phyloP scores from a whole-genome alignment of 2,113 vertebrate genomes.

The Limanda limanda region DNA sequence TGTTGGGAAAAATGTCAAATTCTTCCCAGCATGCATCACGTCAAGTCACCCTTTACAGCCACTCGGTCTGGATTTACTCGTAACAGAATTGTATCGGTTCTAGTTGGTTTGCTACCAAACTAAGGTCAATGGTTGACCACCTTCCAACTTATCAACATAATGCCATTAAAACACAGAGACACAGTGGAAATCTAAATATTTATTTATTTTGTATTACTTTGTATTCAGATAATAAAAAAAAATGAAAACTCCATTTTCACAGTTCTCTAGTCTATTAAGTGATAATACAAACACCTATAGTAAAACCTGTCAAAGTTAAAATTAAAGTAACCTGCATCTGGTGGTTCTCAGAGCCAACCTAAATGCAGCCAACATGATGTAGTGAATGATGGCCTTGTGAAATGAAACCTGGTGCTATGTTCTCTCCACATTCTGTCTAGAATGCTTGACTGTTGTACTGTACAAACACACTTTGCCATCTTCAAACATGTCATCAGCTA shows the following conservation, averaged over 20 bases:
- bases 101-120: no score
- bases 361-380: constrained; percentile 28
- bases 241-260: constrained; percentile 57
- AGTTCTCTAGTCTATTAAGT: constrained; percentile 67
- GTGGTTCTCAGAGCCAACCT: constrained; percentile 34
- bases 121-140: no score
- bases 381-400: constrained; percentile 19
- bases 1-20: no score
- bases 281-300: constrained; percentile 69
- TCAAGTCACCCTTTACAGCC: no score
- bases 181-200: constrained; percentile 61
- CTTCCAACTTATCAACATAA: no score
- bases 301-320: constrained; percentile 58
- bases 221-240: constrained; percentile 71
- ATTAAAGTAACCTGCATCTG: constrained; percentile 35
- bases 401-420: constrained; percentile 11
- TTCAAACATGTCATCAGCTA: neutral
- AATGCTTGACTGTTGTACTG: constrained; percentile 5
- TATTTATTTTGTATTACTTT: constrained; percentile 71
- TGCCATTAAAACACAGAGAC: constrained; percentile 18
- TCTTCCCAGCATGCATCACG: no score
- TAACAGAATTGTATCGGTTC: no score
- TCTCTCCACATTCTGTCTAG: constrained; percentile 38
- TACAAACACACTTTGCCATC: neutral
- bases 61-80: no score